Evolutionary conservation across 1,140 invertebrate genomes (phyloP), one percentile per base, ranked within the genome.

Genomic region (Drosophila insularis): DNA sequence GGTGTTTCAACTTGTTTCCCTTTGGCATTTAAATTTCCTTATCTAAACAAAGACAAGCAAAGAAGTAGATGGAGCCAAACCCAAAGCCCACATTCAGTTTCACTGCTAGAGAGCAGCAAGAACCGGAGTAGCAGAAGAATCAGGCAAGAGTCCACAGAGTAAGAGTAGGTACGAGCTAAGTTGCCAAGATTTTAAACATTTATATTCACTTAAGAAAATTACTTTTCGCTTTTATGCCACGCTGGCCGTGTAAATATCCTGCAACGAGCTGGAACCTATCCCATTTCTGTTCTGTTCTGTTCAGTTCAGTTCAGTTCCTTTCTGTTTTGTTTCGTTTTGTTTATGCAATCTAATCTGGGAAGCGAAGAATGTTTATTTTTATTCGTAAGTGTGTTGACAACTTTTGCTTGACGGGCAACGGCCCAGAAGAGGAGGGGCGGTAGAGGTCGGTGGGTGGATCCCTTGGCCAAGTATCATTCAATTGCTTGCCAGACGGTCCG

Each of bases 181-280:
- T 21, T 72, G 60, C 32, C 74, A 69, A 73, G 75, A 82, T 77
- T 79, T 86, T 82, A 89, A 89, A 84, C 84, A 89, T 89, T 89
- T 84, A 84, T 84, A 89, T 89, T 89, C 84, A 89, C 84, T 89
- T 89, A 89, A 78, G 80, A 80, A 89, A 89, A 89, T 89, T 89
- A 89, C 84, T 89, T 89, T 89, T 74, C 66, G 80, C 80, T 89
- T 87, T 87, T 84, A 80, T 72, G 84, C 80, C 61, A 78, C 69
- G 80, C 70, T 84, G 76, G 54, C 79, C 72, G 80, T 82, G 84
- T 77, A 80, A 86, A 82, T 89, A 71, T 71, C 67, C 76, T 62
- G 63, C 65, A 86, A 79, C 71, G 80, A 78, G 63, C 66, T 76
- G 73, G 59, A 75, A 75, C 72, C 72, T 76, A 60, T 65, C 73